Conservation (phyloP, 1,140 invertebrate species). For the Plutomurus gul region DNA sequence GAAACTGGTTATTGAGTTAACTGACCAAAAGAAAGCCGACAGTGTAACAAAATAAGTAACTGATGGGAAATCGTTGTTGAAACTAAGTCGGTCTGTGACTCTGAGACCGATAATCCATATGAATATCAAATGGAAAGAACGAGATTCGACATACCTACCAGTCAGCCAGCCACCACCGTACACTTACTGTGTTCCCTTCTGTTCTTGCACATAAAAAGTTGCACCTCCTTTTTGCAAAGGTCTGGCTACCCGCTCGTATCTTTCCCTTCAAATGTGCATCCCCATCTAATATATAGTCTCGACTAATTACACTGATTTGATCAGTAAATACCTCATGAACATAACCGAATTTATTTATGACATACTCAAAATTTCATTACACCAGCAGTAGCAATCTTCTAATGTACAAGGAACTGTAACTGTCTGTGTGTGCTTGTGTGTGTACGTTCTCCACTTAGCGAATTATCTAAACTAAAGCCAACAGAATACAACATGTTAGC, state of each 20-base stretch:
- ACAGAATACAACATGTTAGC: no score
- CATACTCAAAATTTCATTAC: neutral
- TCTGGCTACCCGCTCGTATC: no score
- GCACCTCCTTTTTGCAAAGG: constrained; percentile 10
- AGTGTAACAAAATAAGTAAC: constrained; percentile 11
- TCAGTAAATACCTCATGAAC: no score
- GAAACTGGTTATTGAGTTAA: constrained; percentile 27
- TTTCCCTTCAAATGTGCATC: no score
- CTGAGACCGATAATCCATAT: constrained; percentile 12
- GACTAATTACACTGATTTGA: no score
- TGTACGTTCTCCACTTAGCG: no score
- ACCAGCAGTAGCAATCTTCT: neutral
- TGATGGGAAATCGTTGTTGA: constrained; percentile 23
- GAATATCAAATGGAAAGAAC: constrained; percentile 20
- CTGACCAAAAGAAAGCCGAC: constrained; percentile 21
- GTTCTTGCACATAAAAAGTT: no score
- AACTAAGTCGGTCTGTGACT: constrained; percentile 11
- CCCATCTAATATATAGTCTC: neutral
- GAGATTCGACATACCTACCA: neutral
- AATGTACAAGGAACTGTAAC: no score
- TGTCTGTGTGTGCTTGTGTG: no score
- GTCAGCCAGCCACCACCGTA: neutral
- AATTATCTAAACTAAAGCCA: no score
- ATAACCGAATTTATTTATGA: neutral
- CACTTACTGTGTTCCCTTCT: no score